Evolutionary conservation across 2,797 vertebrate species (phyloP), one percentile per base, ranked within the genome.

Genomic region (Hafferia zeledoni): DNA sequence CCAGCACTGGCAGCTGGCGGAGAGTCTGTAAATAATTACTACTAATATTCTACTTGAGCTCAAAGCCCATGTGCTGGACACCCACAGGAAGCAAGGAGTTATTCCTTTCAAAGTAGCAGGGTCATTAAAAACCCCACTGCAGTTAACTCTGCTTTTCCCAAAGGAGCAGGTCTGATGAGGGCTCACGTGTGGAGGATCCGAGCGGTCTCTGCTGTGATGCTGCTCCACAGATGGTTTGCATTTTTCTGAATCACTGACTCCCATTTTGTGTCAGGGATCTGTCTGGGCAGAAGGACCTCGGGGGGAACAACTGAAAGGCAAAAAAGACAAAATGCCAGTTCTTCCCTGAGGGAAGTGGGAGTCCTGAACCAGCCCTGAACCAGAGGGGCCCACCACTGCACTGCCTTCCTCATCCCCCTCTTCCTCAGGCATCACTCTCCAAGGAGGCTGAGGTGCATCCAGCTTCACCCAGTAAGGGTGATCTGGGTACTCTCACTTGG

Each of bases 241-340:
- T 63, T 69, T 76, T 87, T 83, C 75, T 85, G 64, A 76, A 57
- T 53, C 55, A 35, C 43, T 9, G 55, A 39, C 57, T 90, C 78
- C 55, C 5, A 2, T 65, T 76, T 67, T 5, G 2, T 75, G 43
- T 59, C 56, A 63, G 70, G 28, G 53, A 64, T 53, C 57, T 63
- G n/a, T 68, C 67, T 91, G 82, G 63, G 59, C 31, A 90, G 59
- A 85, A 85, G n/a, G 33, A 79, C 31, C n/a, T 55, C 25, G 69
- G 30, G 46, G 50, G 59, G 13, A 30, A 47, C 33, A 71, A 31
- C 25, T 69, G 61, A 61, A 50, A 91, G 33, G 44, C 27, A 84
- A 67, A 78, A 64, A 52, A 86, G 9, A 28, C 56, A 44, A 47
- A 79, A 70, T 47, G 47, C 4, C 59, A 60, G 5, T 27, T 82